Evolutionary conservation across 2,113 vertebrate genomes (phyloP).

Genomic region (Callochromis pleurospilus): DNA sequence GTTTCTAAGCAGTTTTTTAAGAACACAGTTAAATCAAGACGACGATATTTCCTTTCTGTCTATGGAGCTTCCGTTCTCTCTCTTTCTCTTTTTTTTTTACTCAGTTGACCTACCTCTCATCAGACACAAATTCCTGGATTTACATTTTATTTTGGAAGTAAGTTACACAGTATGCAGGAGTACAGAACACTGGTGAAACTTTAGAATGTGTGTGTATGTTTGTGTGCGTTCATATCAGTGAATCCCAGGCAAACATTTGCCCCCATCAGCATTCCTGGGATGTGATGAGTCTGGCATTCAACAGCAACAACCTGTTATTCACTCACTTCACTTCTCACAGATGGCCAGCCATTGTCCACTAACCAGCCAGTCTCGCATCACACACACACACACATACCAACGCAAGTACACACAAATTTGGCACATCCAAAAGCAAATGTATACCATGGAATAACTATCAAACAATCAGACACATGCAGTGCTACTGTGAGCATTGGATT

Average conservation of each 20-base stretch:
- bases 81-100: not conserved
- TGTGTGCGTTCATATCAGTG: conserved; percentile 28
- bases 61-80: not conserved
- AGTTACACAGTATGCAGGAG: not conserved
- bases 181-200: not conserved
- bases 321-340: conserved; percentile 62
- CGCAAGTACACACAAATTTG: not conserved
- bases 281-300: conserved; percentile 71
- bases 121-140: not conserved
- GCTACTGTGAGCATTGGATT: not conserved
- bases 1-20: not conserved
- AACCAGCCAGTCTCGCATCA: not conserved
- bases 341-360: conserved; percentile 52
- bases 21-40: not conserved
- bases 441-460: not conserved
- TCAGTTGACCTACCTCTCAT: not conserved
- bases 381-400: not conserved
- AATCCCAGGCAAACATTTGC: conserved; percentile 64
- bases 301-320: conserved; percentile 55
- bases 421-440: not conserved
- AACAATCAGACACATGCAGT: not conserved
- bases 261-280: conserved; percentile 68
- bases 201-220: not conserved
- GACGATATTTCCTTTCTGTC: not conserved
- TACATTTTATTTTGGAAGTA: not conserved